Percentiles rank a stretch among this genome's conserved stretches.
Conservation (phyloP, 2,113 vertebrate species). For the Cnemophilus loriae region DNA sequence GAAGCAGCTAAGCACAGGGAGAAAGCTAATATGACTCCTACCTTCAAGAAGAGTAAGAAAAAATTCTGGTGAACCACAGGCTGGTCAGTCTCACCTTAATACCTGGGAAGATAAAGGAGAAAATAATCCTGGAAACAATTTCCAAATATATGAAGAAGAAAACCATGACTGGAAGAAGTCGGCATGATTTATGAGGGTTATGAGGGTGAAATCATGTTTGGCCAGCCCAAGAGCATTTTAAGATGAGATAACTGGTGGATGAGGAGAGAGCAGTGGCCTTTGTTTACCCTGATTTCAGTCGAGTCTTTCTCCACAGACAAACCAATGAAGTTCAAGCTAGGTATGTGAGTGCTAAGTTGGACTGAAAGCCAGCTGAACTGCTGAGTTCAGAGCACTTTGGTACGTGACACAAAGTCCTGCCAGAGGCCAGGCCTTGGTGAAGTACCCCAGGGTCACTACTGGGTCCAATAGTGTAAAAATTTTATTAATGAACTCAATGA, state of each 20-base stretch:
- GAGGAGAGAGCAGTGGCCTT: background rate
- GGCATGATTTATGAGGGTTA: background rate
- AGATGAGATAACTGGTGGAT: background rate
- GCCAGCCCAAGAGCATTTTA: background rate
- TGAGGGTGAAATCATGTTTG: background rate
- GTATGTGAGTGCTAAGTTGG: background rate
- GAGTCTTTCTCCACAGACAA: background rate
- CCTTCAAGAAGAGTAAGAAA: background rate
- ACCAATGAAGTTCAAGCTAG: background rate
- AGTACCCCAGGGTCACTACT: background rate
- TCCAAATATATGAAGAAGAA: background rate
- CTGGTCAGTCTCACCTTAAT: background rate
- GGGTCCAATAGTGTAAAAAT: background rate
- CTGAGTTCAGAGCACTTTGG: background rate
- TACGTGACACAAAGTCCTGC: rapidly evolving
- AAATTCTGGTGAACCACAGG: background rate
- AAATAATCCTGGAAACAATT: background rate
- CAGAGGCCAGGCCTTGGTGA: background rate
- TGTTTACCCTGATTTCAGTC: background rate
- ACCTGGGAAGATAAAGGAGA: background rate
- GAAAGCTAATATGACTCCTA: background rate
- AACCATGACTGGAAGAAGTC: background rate
- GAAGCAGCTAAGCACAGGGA: background rate
- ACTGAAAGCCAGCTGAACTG: background rate
- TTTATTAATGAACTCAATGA: background rate